Evolutionary conservation across 2,797 vertebrate species (phyloP), one percentile per base, ranked within the genome.

Genomic region (Tinamus major): DNA sequence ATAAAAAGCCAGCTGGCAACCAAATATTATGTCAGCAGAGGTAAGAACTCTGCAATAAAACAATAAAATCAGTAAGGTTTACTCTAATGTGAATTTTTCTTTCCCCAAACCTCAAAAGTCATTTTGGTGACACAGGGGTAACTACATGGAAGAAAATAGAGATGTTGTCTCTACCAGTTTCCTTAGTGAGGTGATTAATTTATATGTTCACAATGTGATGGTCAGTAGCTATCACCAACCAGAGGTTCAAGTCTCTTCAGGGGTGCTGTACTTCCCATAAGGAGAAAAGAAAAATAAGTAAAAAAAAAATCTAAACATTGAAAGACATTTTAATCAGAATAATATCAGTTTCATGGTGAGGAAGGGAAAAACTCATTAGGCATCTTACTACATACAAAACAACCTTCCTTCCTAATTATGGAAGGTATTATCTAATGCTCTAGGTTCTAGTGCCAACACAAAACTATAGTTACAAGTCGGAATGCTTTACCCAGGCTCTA

Each of bases 11-110:
- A 89, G 62, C 94, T 87, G 77, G 94, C 51, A 93, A 64, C 58
- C 17, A n/a, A 55, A 75, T 86, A 89, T 14, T 33, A 94, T 65
- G 31, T 76, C 79, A 87, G 91, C 48, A 6, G 78, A 2, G 64
- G 92, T 94, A 93, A 96, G 93, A 92, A 92, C 89, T 95, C 91
- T 91, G 85, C 85, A 95, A 94, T 33, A n/a, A 56, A 56, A 56
- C 31, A n/a, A n/a, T n/a, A 93, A 94, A 95, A 97, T 97, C 95
- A 96, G 85, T 96, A 97, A 97, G 83, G 85, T 63, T 93, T 96
- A 77, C 72, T 92, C 86, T 93, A 97, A 96, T 7, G 78, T 70
- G 67, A 96, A 35, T 89, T 94, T 96, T 96, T 92, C 80, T 95
- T 97, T 96, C 80, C 92, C 49, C 88, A 79, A 92, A 88, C 96